Evolutionary conservation across 1,140 invertebrate species (phyloP), one percentile per base, ranked within the genome.

Genomic region (Microvelia longipes): DNA sequence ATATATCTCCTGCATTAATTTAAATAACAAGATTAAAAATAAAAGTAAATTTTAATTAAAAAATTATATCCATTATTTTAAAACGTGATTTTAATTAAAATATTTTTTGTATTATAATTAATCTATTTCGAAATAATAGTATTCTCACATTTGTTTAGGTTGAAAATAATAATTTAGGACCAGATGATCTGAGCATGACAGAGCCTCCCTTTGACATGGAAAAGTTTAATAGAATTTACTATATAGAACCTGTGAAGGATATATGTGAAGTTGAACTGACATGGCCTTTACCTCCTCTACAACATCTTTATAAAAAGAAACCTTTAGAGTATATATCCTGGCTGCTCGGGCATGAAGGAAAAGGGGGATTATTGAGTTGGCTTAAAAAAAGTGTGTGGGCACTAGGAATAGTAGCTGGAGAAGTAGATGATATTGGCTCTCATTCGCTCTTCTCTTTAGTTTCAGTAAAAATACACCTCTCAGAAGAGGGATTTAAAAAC

Each of bases 261-360:
- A 77, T 85, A 24, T 84, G 85, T 72, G 82, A 86, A 85, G 73
- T 94, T 14, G 85, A 90, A 71, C 76, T 96, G 5, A 89, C 85
- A 2, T 96, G 91, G 91, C 82, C 86, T 11, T 83, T 94, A 79
- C 89, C 90, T n/a, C 83, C 90, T 0, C 77, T 91, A n/a, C 77
- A 85, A 70, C 78, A 87, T 64, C 81, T 87, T 24, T 94, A 93
- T 77, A 86, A 85, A 78, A 84, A 82, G 28, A 92, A 92, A 79
- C 89, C 91, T 0, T 83, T 90, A 71, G 82, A 89, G 65, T 93
- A 94, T 74, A 76, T 96, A 0, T 87, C 89, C 0, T 91, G 88
- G 79, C 78, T 96, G 2, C 80, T 96, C 2, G 93, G 92, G 0
- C 90, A 96, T 78, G 93, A 96, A 80, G 93, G 93, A 1, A 85